Conservation (phyloP, 2,888 invertebrate species). For the Eueremaeus valkanovi region DNA sequence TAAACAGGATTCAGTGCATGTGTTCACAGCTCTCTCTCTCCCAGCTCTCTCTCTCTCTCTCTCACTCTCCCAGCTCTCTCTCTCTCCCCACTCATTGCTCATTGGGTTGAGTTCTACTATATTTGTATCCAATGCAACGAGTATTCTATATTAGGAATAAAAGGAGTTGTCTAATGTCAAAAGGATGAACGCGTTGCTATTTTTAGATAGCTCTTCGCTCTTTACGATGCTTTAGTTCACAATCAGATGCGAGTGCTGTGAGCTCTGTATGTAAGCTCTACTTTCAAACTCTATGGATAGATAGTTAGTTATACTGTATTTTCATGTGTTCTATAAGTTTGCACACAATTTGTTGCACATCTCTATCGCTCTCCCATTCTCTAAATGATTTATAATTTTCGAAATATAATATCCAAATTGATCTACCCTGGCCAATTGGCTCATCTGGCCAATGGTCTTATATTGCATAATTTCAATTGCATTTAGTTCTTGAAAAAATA, state of each 20-base stretch:
- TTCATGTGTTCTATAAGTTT: too few species aligned
- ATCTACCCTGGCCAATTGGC: too few species aligned
- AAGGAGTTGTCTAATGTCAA: slow-evolving; percentile 35
- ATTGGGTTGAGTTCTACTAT: not conserved
- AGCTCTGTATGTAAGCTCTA: not conserved
- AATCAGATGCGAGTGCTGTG: not conserved
- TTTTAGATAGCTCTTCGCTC: slow-evolving; percentile 21
- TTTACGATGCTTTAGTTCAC: not conserved
- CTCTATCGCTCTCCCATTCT: too few species aligned
- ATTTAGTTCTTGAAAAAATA: too few species aligned
- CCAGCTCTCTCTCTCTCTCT: not conserved
- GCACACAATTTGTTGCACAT: too few species aligned
- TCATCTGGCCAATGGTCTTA: too few species aligned
- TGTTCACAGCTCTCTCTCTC: not conserved
- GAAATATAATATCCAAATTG: too few species aligned
- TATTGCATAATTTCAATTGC: too few species aligned
- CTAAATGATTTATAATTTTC: too few species aligned
- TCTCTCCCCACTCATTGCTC: too few species aligned
- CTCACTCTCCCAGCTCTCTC: not conserved
- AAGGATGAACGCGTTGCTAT: slow-evolving; percentile 28
- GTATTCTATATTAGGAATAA: slow-evolving; percentile 33
- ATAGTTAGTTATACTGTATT: too few species aligned
- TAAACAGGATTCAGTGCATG: not conserved
- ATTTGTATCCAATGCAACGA: slow-evolving; percentile 17
- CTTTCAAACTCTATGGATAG: too few species aligned